These are phyloP conservation scores for Tryphoninae sp. DNA, from an alignment of 2,888 invertebrate species.

Conservation along the genomic window DNA sequence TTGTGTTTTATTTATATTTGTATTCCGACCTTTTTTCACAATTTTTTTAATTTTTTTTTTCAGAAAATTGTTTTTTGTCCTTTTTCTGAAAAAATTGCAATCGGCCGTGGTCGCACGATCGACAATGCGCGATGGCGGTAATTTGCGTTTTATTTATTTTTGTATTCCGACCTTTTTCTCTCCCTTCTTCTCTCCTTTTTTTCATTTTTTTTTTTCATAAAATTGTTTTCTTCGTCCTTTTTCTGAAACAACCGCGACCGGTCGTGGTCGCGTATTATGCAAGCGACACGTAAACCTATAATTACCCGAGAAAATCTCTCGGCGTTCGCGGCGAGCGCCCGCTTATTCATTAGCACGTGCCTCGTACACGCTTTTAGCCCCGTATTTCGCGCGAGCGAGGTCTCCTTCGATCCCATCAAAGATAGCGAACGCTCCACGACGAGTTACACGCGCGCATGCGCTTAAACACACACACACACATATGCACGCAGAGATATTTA, in stretches of 20 bases:
- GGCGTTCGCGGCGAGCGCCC: conserved; percentile 16
- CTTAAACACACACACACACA: background rate
- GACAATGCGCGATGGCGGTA: background rate
- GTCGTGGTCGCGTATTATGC: conserved; percentile 3
- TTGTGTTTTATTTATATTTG: conserved; percentile 14
- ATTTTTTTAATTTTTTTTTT: background rate
- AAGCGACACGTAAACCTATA: conserved; percentile 38
- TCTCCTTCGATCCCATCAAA: conserved; percentile 46
- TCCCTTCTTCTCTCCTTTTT: background rate
- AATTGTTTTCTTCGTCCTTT: background rate
- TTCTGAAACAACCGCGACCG: background rate
- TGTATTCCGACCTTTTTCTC: background rate
- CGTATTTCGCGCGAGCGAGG: conserved; percentile 32
- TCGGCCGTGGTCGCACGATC: too few species aligned
- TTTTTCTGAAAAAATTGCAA: too few species aligned
- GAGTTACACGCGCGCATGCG: background rate
- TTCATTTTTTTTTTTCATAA: background rate
- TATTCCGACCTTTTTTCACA: background rate
- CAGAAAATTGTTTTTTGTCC: too few species aligned
- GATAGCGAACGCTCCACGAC: conserved; percentile 44
- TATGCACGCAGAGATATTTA: too few species aligned
- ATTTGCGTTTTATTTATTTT: conserved; percentile 11
- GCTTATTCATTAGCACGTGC: conserved; percentile 60
- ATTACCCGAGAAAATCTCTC: conserved; percentile 47
- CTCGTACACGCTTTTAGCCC: conserved; percentile 22